Percentiles rank a stretch among this genome's conserved stretches.
These are phyloP conservation scores for Anagrus nilaparvatae DNA, from an alignment of 1,140 invertebrate genomes.

Conservation along the genomic window DNA sequence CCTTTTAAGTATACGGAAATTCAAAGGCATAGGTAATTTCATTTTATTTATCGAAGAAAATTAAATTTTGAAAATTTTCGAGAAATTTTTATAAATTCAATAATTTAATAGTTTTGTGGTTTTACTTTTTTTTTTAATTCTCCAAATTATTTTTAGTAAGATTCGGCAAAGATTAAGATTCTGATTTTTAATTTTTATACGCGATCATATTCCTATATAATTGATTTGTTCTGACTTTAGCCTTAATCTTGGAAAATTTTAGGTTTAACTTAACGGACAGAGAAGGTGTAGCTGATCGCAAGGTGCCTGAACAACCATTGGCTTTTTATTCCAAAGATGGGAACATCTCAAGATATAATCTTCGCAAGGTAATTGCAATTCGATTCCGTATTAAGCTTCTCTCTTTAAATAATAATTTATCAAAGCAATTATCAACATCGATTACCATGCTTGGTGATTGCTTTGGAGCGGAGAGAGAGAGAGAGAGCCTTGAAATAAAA, in stretches of 20 bases:
- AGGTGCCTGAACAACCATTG: constrained; percentile 92
- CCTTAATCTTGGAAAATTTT: constrained; percentile 26
- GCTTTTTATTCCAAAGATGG: constrained; percentile 86
- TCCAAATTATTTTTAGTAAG: neutral
- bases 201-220: too few relatives aligned
- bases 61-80: constrained; percentile 20
- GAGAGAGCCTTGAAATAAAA: too few relatives aligned
- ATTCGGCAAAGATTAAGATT: constrained; percentile 4
- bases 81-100: neutral
- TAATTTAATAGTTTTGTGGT: too few relatives aligned
- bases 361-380: constrained; percentile 60
- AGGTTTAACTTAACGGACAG: constrained; percentile 78
- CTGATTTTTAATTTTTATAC: too few relatives aligned
- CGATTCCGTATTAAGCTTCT: neutral
- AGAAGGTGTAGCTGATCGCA: constrained; percentile 88
- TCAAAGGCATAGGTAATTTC: constrained; percentile 75
- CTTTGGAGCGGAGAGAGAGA: neutral
- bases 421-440: neutral
- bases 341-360: constrained; percentile 72
- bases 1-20: constrained; percentile 96
- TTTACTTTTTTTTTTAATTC: neutral
- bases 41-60: too few relatives aligned
- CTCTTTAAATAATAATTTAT: constrained; percentile 5
- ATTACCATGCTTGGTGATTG: neutral
- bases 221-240: constrained; percentile 17